Conservation (phyloP, 2,797 vertebrate genomes). For the Phalanger gymnotis region DNA sequence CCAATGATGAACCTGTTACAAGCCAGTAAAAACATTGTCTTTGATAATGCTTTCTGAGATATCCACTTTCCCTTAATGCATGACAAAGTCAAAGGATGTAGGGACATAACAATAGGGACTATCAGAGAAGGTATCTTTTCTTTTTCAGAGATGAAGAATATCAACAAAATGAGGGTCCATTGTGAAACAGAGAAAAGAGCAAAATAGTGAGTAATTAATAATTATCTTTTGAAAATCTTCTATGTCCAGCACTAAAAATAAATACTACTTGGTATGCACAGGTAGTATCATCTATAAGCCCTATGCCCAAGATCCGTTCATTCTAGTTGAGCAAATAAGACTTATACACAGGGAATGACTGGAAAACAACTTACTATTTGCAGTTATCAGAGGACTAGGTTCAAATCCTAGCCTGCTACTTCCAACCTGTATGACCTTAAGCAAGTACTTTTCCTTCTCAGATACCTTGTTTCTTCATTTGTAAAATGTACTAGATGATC, state of each 20-base stretch:
- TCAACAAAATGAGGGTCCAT: background rate
- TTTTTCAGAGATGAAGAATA: background rate
- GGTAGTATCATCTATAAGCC: background rate
- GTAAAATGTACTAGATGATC: background rate
- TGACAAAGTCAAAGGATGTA: background rate
- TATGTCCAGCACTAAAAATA: background rate
- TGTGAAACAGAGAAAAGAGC: background rate
- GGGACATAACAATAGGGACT: background rate
- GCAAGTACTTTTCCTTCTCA: background rate
- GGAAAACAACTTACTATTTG: background rate
- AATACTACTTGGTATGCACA: background rate
- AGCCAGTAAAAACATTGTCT: background rate
- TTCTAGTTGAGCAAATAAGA: background rate
- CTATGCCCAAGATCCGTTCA: background rate
- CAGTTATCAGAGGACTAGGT: background rate
- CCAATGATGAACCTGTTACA: background rate
- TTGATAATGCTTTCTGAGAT: background rate
- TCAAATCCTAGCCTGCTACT: background rate
- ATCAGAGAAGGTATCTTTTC: background rate
- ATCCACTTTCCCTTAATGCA: background rate
- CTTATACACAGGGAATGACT: background rate
- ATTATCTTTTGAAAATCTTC: background rate
- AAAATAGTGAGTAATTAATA: background rate
- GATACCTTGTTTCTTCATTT: background rate
- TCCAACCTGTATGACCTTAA: background rate